phyloP scores from a whole-genome alignment of 2,888 invertebrate genomes.

The Phragmatobia fuliginosa region DNA sequence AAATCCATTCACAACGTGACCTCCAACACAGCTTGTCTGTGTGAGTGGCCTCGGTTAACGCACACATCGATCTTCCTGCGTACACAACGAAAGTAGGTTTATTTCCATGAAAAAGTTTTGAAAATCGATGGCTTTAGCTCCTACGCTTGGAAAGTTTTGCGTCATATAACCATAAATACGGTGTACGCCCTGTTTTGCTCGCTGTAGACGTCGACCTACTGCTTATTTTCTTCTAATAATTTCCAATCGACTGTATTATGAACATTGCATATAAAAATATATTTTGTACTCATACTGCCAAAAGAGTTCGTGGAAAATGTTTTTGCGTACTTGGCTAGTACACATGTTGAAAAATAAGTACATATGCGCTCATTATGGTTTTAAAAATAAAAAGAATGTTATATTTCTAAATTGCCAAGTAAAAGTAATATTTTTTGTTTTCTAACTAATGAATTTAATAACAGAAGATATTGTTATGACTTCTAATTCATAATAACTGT shows the following conservation, averaged over 20 bases:
- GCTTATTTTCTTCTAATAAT: constrained; percentile 70
- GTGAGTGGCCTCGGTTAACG: constrained; percentile 63
- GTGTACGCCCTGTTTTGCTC: constrained; percentile 78
- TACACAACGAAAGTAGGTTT: constrained; percentile 86
- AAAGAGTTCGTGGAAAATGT: constrained; percentile 15
- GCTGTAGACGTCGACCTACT: constrained; percentile 65
- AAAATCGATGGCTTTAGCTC: constrained; percentile 87
- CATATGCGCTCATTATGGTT: not conserved
- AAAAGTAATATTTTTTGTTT: no score
- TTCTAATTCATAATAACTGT: no score
- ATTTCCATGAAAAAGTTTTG: constrained; percentile 88
- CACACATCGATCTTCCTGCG: constrained; percentile 66
- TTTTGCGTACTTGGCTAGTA: constrained; percentile 17
- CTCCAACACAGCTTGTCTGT: constrained; percentile 63
- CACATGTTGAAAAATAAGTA: constrained; percentile 13
- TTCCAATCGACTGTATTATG: constrained; percentile 61
- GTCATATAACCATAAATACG: constrained; percentile 85
- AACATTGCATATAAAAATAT: constrained; percentile 52
- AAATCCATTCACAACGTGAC: constrained; percentile 69
- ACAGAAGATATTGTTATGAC: no score
- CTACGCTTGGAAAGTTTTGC: constrained; percentile 84
- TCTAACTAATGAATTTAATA: no score
- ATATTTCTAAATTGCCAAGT: no score
- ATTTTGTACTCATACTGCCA: constrained; percentile 31
- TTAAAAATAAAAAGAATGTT: not conserved